Conservation (phyloP, 2,113 vertebrate species). For the Mola mola region DNA sequence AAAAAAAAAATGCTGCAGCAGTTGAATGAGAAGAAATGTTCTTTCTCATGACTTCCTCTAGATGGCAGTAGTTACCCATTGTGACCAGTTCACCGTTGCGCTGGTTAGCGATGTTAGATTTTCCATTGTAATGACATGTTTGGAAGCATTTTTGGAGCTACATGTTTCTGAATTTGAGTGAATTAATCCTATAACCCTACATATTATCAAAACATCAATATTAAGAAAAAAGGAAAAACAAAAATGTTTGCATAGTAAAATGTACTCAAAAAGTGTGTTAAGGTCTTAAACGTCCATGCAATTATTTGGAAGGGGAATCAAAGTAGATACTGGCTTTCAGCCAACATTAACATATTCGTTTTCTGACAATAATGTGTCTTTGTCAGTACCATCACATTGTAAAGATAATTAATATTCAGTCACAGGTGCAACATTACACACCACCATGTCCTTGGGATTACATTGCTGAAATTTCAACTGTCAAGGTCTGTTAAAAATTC, state of each 20-base stretch:
- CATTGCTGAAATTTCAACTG: conserved; percentile 45
- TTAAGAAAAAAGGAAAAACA: no score
- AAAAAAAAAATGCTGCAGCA: neutral
- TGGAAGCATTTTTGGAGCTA: no score
- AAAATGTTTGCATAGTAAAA: neutral
- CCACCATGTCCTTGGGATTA: conserved; percentile 54
- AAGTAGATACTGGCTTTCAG: conserved; percentile 14
- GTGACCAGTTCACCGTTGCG: neutral
- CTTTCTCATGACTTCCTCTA: conserved; percentile 32
- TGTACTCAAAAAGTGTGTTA: conserved; percentile 13
- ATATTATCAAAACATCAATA: no score
- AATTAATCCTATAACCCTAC: no score
- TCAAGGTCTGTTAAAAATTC: conserved; percentile 67
- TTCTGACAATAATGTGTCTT: neutral
- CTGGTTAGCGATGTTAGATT: neutral
- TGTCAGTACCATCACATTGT: conserved; percentile 4
- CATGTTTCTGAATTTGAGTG: no score
- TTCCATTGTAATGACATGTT: no score
- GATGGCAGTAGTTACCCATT: conserved; percentile 51
- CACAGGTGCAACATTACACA: conserved; percentile 22
- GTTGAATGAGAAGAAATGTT: neutral
- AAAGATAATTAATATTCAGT: conserved; percentile 24
- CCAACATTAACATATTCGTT: neutral
- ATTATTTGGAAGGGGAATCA: conserved; percentile 35
- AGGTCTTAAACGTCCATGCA: conserved; percentile 39